Conservation (phyloP, 2,797 vertebrate genomes). For the Somateria mollissima region DNA sequence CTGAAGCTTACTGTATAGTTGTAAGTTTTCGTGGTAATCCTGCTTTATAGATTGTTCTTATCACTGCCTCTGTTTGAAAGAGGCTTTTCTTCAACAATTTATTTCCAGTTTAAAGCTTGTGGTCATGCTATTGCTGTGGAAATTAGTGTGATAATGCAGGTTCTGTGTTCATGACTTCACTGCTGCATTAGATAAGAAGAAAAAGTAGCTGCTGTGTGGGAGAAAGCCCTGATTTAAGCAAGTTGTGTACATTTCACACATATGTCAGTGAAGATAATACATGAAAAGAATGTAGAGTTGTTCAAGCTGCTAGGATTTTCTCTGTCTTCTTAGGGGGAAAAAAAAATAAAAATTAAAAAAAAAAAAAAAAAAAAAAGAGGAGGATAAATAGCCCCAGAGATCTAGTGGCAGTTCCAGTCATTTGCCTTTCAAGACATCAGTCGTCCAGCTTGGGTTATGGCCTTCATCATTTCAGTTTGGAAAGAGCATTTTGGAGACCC, state of each 20-base stretch:
- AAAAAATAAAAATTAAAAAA: background rate
- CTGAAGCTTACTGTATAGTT: background rate
- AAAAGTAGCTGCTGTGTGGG: background rate
- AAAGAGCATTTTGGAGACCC: background rate
- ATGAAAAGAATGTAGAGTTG: background rate
- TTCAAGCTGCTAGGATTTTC: background rate
- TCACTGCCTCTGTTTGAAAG: background rate
- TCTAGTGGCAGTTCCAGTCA: background rate
- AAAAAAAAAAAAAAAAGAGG: background rate
- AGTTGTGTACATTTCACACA: background rate
- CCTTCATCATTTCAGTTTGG: background rate
- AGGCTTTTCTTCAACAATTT: background rate
- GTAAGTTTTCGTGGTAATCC: background rate
- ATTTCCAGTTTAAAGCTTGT: slow-evolving; percentile 14
- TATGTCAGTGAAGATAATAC: background rate
- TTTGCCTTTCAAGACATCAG: background rate
- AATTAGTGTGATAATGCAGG: slow-evolving; percentile 12
- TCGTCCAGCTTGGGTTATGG: background rate
- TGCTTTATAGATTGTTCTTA: background rate
- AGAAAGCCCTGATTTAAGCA: slow-evolving; percentile 30
- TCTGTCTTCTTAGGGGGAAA: background rate
- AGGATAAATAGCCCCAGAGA: background rate
- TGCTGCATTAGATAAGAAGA: slow-evolving; percentile 29
- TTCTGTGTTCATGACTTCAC: background rate
- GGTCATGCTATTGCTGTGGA: slow-evolving; percentile 20